phyloP scores from a whole-genome alignment of 1,140 invertebrate genomes.

The Hypsibius dujardini region DNA sequence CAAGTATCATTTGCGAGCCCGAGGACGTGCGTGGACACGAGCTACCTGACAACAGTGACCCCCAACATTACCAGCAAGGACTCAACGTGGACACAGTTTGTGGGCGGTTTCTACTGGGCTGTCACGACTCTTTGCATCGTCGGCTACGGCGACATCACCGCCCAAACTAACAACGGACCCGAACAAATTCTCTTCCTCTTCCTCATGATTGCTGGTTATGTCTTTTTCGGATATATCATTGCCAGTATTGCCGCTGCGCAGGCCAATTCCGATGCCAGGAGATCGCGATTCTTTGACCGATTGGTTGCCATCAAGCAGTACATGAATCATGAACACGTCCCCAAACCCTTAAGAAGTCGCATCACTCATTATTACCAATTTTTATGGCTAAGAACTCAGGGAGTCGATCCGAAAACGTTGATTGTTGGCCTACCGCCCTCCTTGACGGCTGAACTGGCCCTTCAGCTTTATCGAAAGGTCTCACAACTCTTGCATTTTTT shows the following conservation, averaged over 20 bases:
- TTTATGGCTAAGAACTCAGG: slow-evolving; percentile 21
- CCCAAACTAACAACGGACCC: not conserved
- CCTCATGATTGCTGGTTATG: slow-evolving; percentile 17
- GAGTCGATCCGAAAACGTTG: slow-evolving; percentile 19
- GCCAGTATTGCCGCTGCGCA: slow-evolving; percentile 20
- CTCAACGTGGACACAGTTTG: slow-evolving; percentile 2
- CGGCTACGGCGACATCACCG: slow-evolving; percentile 21
- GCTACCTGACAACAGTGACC: not conserved
- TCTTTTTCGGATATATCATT: slow-evolving; percentile 22
- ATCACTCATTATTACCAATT: slow-evolving; percentile 20
- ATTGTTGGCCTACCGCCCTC: slow-evolving; percentile 19
- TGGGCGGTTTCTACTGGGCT: slow-evolving; percentile 21
- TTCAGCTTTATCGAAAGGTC: slow-evolving; percentile 19
- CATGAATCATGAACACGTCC: not conserved
- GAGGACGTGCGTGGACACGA: not conserved
- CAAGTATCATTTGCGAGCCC: not conserved
- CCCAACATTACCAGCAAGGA: not conserved
- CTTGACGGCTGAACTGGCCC: slow-evolving; percentile 20
- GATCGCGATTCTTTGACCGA: slow-evolving; percentile 18
- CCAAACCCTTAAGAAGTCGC: slow-evolving; percentile 15
- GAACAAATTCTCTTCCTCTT: slow-evolving; percentile 19
- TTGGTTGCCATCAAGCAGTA: slow-evolving; percentile 15
- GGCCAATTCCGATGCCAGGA: slow-evolving; percentile 20
- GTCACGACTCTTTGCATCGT: slow-evolving; percentile 19
- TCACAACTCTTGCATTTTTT: too few species aligned